Conservation (phyloP, 2,797 vertebrate genomes). For the Enoplosus armatus region DNA sequence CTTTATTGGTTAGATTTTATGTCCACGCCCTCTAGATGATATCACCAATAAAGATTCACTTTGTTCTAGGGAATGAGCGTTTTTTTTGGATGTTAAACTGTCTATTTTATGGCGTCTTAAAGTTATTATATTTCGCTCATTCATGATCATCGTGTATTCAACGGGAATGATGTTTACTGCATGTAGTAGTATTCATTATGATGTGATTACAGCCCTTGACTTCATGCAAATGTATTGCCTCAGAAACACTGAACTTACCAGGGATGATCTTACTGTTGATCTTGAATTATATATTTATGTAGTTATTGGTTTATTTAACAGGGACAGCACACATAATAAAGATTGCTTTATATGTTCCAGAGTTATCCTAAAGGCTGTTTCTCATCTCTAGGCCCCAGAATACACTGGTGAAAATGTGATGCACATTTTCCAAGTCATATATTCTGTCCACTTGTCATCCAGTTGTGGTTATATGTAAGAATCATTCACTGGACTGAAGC, state of each 20-base stretch:
- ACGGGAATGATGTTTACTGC: not conserved
- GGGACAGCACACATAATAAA: not conserved
- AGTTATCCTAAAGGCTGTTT: too few relatives aligned
- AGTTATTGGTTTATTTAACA: not conserved
- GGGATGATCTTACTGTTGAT: too few relatives aligned
- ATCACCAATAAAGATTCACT: not conserved
- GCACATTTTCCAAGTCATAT: not conserved
- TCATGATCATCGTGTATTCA: not conserved
- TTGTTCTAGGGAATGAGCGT: not conserved
- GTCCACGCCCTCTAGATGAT: not conserved
- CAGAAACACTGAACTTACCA: too few relatives aligned
- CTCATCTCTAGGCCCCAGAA: too few relatives aligned
- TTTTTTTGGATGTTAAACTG: constrained; percentile 1
- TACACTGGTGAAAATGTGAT: not conserved
- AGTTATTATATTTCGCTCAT: not conserved
- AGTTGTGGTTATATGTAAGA: not conserved
- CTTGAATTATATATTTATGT: too few relatives aligned
- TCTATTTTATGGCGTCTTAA: not conserved
- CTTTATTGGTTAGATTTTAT: constrained; percentile 6
- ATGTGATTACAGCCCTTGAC: not conserved
- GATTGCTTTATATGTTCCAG: too few relatives aligned
- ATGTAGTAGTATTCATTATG: not conserved
- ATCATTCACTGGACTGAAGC: not conserved
- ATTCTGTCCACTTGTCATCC: not conserved
- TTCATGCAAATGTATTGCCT: not conserved